Percentiles rank a stretch among this genome's conserved stretches.
Conservation (phyloP, 2,113 vertebrate species). For the Melospiza melodia region DNA sequence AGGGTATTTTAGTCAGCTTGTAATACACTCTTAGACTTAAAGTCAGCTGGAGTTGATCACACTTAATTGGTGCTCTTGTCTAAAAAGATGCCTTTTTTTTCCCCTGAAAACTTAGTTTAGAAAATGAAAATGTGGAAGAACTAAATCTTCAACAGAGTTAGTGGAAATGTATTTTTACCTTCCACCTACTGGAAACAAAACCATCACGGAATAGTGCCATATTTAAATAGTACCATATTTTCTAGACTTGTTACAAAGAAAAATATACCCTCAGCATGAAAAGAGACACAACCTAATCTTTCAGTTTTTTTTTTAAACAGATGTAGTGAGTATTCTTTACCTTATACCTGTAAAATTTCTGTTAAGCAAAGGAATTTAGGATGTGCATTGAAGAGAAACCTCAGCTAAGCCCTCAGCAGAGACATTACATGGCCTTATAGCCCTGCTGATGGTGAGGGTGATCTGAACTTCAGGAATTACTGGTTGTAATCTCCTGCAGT, state of each 20-base stretch:
- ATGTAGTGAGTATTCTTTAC: neutral
- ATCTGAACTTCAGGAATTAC: neutral
- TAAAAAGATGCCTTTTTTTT: neutral
- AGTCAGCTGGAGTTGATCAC: neutral
- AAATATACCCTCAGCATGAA: neutral
- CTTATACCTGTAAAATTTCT: neutral
- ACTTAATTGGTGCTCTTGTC: neutral
- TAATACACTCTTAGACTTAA: neutral
- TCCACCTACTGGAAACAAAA: neutral
- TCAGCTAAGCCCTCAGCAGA: neutral
- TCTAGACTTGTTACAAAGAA: neutral
- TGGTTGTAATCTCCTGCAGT: neutral
- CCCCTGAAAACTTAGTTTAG: neutral
- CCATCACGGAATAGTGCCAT: neutral
- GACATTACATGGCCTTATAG: fast-evolving
- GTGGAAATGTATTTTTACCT: neutral
- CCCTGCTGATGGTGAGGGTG: neutral
- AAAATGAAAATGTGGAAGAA: neutral
- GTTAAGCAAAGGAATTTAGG: neutral
- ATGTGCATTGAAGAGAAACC: neutral
- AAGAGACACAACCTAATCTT: neutral
- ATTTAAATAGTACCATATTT: neutral
- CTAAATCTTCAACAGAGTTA: neutral
- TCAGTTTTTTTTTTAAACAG: neutral
- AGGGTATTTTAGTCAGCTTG: neutral